A percentile compares a stretch with the other conserved stretches of the same genome.
Evolutionary conservation across 2,888 invertebrate species (phyloP).

Genomic region (Harmothoe impar): DNA sequence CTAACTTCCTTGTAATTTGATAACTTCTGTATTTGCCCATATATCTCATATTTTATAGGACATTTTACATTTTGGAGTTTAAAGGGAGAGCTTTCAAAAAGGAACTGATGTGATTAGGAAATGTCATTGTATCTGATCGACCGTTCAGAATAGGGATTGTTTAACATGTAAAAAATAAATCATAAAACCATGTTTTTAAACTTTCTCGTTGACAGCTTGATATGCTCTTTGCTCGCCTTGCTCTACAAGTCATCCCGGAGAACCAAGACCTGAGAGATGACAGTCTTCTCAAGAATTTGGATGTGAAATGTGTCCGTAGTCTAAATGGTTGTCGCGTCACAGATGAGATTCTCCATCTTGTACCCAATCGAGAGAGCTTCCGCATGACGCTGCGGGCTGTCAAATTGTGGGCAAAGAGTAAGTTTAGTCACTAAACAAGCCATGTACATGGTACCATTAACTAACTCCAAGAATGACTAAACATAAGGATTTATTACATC

Average conservation of each 20-base stretch:
- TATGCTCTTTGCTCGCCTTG: constrained; percentile 96
- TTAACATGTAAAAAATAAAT: too few relatives aligned
- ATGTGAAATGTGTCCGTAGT: constrained; percentile 97
- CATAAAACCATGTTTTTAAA: background rate
- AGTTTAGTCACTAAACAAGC: constrained; percentile 71
- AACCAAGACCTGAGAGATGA: constrained; percentile 92
- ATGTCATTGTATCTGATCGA: too few relatives aligned
- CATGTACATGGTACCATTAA: background rate
- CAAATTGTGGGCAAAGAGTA: constrained; percentile 99
- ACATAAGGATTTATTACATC: too few relatives aligned
- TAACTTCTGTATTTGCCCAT: too few relatives aligned
- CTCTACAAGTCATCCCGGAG: constrained; percentile 97
- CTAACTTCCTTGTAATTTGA: too few relatives aligned
- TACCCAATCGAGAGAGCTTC: constrained; percentile 97
- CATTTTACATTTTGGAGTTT: too few relatives aligned
- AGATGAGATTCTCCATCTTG: constrained; percentile 97
- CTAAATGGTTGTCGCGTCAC: constrained; percentile 98
- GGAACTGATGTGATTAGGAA: too few relatives aligned
- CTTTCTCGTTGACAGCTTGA: constrained; percentile 87
- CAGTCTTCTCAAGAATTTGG: constrained; percentile 94
- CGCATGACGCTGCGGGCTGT: constrained; percentile 95
- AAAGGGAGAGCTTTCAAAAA: too few relatives aligned
- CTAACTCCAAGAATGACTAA: too few relatives aligned
- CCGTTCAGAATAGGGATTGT: too few relatives aligned
- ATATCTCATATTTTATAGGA: too few relatives aligned